A percentile compares a stretch with the other conserved stretches of the same genome.
phyloP scores from a whole-genome alignment of 2,113 vertebrate species.

The Acinonyx jubatus region DNA sequence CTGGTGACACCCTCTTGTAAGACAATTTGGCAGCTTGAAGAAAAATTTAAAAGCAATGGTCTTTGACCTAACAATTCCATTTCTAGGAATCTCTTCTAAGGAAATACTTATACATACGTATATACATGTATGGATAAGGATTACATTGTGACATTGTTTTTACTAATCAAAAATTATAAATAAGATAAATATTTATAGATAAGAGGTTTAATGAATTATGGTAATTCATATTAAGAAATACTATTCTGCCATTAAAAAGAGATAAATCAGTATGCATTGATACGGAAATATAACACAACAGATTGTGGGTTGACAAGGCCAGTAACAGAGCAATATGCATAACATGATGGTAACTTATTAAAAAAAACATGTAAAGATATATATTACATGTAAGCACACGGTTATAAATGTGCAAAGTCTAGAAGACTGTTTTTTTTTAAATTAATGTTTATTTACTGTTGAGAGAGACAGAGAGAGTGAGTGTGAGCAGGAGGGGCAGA shows the following conservation, averaged over 20 bases:
- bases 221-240: not conserved
- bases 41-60: not conserved
- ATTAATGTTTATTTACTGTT: too few relatives aligned
- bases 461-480: too few relatives aligned
- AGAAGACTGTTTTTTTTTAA: not conserved
- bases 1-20: not conserved
- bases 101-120: not conserved
- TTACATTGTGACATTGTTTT: not conserved
- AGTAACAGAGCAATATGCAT: not conserved
- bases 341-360: not conserved
- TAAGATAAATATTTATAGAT: not conserved
- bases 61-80: not conserved
- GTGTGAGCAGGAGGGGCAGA: too few relatives aligned
- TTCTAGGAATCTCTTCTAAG: not conserved
- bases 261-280: not conserved
- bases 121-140: not conserved
- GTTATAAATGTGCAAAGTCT: not conserved
- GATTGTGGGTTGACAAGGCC: not conserved
- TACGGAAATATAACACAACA: not conserved
- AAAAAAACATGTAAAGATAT: not conserved
- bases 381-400: not conserved
- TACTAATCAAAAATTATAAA: not conserved
- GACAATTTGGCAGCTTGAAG: not conserved
- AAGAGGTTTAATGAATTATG: not conserved
- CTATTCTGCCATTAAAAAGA: conserved; percentile 17